Evolutionary conservation across 2,797 vertebrate genomes (phyloP), one percentile per base, ranked within the genome.

Genomic region (Hypotaenidia okinawae): DNA sequence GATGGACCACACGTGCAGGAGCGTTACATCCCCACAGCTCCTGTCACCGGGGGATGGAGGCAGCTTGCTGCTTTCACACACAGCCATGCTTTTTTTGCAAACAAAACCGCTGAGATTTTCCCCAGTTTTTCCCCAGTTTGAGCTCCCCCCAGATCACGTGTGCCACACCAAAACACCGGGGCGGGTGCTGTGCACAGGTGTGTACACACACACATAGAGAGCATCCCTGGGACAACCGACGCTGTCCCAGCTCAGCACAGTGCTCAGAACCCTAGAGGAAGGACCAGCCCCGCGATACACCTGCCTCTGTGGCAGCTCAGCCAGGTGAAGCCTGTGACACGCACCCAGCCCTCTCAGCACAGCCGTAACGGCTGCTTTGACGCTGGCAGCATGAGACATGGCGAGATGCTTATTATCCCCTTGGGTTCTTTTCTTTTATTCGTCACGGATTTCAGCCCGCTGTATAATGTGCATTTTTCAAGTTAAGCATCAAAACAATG

Each of bases 401-500:
- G 47, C 80, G 47, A 90, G 92, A 81, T 43, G 75, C 77, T 84
- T 89, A 94, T 96, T 97, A 95, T 92, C 89, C 96, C 84, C 95
- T 73, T 77, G 90, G 87, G 94, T 72, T 92, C 88, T 94, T 92
- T 82, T 69, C 69, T 90, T 93, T 80, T 79, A 69, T 84, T 93
- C 59, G 35, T 89, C 84, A 74, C 51, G 89, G 88, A 51, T 92
- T 97, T 91, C 95, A 94, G 88, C 66, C 81, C 66, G 79, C 49
- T 92, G 84, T 89, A 67, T 75, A 91, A 94, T 79, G 79, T 2
- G 93, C 88, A 84, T 93, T 94, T 93, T 88, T 88, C 95, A 93
- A 94, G 90, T 89, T 96, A 95, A 95, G 89, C 95, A 94, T 94
- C 96, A 91, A 96, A 96, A 97, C 92, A 95, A 93, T 92, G 93